Percentiles rank a stretch among this genome's conserved stretches.
Evolutionary conservation across 1,140 invertebrate species (phyloP).

Genomic region (Hestina assimilis): DNA sequence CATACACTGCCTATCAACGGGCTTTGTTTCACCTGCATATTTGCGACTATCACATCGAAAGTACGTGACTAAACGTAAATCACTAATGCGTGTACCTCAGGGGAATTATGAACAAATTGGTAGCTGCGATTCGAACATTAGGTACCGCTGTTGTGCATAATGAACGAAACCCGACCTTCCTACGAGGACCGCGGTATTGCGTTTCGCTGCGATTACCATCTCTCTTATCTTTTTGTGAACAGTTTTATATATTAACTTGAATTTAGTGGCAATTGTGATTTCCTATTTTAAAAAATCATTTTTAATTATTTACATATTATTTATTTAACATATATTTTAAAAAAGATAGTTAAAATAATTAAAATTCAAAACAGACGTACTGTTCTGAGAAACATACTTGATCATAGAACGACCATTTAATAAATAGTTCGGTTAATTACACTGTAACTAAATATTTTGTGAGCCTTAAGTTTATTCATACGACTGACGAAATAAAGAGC

Average conservation of each 20-base stretch:
- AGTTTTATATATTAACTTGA: no score
- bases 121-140: slow-evolving; percentile 27
- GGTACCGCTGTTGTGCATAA: slow-evolving; percentile 21
- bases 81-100: slow-evolving; percentile 26
- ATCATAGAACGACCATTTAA: background rate
- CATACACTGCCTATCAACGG: background rate
- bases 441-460: slow-evolving; percentile 8
- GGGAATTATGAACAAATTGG: slow-evolving; percentile 33
- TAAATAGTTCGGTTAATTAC: background rate
- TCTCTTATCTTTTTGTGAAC: no score
- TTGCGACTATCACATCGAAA: slow-evolving; percentile 17
- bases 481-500: slow-evolving; percentile 34
- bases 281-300: no score
- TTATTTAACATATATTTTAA: no score
- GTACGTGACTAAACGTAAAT: slow-evolving; percentile 26
- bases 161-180: slow-evolving; percentile 12
- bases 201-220: background rate
- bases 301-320: no score
- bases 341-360: no score
- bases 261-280: no score
- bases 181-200: background rate
- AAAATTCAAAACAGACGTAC: no score
- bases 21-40: slow-evolving; percentile 21
- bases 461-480: slow-evolving; percentile 17
- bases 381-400: no score